Conservation (phyloP, 2,888 invertebrate species). For the Eupithecia tripunctaria region DNA sequence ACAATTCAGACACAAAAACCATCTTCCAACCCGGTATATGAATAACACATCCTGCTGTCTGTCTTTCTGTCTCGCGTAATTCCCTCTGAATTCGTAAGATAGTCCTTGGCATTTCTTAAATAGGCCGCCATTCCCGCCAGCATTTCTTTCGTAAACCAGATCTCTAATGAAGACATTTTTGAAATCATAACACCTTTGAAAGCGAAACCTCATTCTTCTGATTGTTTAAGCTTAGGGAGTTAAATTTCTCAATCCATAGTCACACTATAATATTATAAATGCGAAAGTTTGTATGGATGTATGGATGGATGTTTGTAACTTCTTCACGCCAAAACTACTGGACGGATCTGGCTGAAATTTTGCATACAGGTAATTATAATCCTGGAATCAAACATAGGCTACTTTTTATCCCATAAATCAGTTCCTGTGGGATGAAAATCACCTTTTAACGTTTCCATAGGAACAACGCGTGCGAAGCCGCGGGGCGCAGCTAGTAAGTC, state of each 20-base stretch:
- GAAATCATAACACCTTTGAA: conserved; percentile 61
- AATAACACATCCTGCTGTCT: neutral
- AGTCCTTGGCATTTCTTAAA: conserved; percentile 21
- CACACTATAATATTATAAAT: too few species aligned
- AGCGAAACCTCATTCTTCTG: conserved; percentile 51
- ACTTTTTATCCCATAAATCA: too few species aligned
- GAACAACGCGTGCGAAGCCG: too few species aligned
- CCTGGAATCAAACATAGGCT: too few species aligned
- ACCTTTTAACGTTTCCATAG: too few species aligned
- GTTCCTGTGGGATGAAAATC: too few species aligned
- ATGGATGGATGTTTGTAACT: too few species aligned
- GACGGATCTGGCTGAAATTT: too few species aligned
- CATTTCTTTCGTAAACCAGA: conserved; percentile 51
- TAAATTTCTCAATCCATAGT: conserved; percentile 4
- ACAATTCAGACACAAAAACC: neutral
- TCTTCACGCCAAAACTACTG: too few species aligned
- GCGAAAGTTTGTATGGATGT: too few species aligned
- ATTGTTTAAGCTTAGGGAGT: conserved; percentile 40
- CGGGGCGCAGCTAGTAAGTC: neutral
- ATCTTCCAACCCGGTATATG: neutral
- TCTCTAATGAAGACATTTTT: conserved; percentile 64
- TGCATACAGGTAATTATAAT: too few species aligned
- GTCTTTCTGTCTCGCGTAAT: neutral
- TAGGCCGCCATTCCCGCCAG: conserved; percentile 50
- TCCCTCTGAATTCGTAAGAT: conserved; percentile 17